These are phyloP conservation scores for Eledona agricola DNA, from an alignment of 2,888 invertebrate species.

Conservation along the genomic window DNA sequence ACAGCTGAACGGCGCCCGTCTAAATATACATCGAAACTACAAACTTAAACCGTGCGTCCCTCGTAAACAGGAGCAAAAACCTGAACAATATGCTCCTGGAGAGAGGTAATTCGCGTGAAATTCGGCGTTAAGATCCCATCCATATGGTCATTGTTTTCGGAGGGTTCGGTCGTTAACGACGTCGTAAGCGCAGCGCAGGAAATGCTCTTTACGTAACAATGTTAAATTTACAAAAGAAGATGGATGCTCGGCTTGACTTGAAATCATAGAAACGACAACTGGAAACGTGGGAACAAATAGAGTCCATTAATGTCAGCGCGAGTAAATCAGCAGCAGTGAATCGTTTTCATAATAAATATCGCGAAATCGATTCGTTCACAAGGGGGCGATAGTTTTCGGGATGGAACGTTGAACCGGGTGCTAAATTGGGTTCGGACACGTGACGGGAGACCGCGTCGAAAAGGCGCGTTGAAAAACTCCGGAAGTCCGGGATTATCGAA, in stretches of 20 bases:
- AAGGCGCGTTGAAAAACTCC: slow-evolving; percentile 11
- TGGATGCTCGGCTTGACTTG: too few species aligned
- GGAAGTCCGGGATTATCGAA: slow-evolving; percentile 23
- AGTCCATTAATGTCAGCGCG: slow-evolving; percentile 17
- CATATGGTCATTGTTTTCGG: slow-evolving; percentile 16
- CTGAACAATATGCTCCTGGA: slow-evolving; percentile 21
- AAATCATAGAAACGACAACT: slow-evolving; percentile 17
- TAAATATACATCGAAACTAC: slow-evolving; percentile 30
- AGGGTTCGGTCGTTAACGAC: slow-evolving; percentile 8
- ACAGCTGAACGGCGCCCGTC: slow-evolving; percentile 33
- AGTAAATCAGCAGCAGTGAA: slow-evolving; percentile 4
- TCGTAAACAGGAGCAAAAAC: slow-evolving; percentile 23
- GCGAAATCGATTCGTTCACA: neutral
- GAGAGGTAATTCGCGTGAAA: slow-evolving; percentile 14
- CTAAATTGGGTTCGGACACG: too few species aligned
- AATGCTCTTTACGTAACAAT: too few species aligned
- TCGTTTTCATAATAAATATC: slow-evolving; percentile 14
- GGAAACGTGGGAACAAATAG: slow-evolving; percentile 11
- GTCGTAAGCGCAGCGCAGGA: slow-evolving; percentile 6
- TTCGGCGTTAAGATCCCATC: slow-evolving; percentile 8
- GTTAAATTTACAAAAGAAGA: neutral
- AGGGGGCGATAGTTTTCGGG: neutral
- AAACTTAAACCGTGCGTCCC: slow-evolving; percentile 11
- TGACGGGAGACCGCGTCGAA: too few species aligned
- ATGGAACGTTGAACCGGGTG: too few species aligned